Evolutionary conservation across 1,140 invertebrate genomes (phyloP), one percentile per base, ranked within the genome.

Genomic region (Cotesia typhae): DNA sequence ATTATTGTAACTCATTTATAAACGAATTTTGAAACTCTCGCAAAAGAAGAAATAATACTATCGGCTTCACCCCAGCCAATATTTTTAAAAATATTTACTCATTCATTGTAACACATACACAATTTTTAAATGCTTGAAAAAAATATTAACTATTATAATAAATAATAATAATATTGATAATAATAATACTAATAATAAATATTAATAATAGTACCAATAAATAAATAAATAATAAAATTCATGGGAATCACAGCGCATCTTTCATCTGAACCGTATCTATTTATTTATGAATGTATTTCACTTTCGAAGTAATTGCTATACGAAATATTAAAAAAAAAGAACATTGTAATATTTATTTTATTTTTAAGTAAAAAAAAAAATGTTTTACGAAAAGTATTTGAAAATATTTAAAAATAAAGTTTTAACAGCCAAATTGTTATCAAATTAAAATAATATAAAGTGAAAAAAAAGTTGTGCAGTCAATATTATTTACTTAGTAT

Each of bases 401-500:
- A 68, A n/a, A 57, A 37, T 36, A 35, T 7, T 12, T 35, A 57
- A 35, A 55, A 68, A 36, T 2, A 17, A 47, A 47, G 41, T 47
- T 47, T 47, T 47, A 47, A 47, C 41, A 47, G 41, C 41, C 41
- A 47, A 47, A 47, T 47, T 47, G 41, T 47, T 47, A 47, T 47
- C 10, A 7, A 47, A 47, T 47, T 47, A 10, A 47, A 47, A 47
- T 47, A 47, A 47, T 47, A 47, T 47, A 47, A 1, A 47, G 41
- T 47, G 10, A 47, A 47, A 17, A 66, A 47, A 55, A 55, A 59
- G 37, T 59, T 71, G 70, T 71, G 65, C 70, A 71, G 70, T 71
- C 52, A 71, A 76, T 75, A 74, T 67, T 75, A 70, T 73, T 74
- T 73, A 67, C 63, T 76, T 72, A 73, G 73, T 75, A 65, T 59